A percentile compares a stretch with the other conserved stretches of the same genome.
phyloP scores from a whole-genome alignment of 2,797 vertebrate species.

The Poeciliopsis turneri region DNA sequence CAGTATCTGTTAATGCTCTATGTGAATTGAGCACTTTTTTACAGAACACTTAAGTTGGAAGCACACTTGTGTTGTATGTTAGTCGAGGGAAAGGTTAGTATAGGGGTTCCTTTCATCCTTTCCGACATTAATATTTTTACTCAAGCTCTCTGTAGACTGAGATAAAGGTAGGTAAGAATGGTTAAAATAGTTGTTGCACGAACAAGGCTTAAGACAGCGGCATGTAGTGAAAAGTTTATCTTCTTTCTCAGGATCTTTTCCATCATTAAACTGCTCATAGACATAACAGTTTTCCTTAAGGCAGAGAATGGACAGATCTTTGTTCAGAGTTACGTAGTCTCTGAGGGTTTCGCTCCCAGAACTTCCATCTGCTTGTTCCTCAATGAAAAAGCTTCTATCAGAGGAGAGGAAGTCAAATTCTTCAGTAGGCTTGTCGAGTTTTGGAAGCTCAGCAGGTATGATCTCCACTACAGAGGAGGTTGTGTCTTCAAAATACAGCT shows the following conservation, averaged over 20 bases:
- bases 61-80: background rate
- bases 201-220: slow-evolving; percentile 15
- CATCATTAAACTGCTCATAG: slow-evolving; percentile 39
- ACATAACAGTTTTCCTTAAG: slow-evolving; percentile 71
- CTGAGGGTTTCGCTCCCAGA: slow-evolving; percentile 41
- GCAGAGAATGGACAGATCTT: slow-evolving; percentile 44
- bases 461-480: slow-evolving; percentile 78
- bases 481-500: slow-evolving; percentile 71
- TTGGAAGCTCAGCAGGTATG: slow-evolving; percentile 54
- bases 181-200: slow-evolving; percentile 71
- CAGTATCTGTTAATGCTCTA: background rate
- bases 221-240: slow-evolving; percentile 19
- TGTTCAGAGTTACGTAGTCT: slow-evolving; percentile 81
- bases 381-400: slow-evolving; percentile 14
- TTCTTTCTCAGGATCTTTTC: background rate
- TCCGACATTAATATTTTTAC: slow-evolving; percentile 1
- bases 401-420: slow-evolving; percentile 47
- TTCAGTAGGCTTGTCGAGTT: slow-evolving; percentile 20
- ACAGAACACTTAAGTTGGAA: background rate
- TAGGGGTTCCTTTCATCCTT: slow-evolving; percentile 59
- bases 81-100: slow-evolving; percentile 59
- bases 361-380: slow-evolving; percentile 18
- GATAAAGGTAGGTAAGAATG: slow-evolving; percentile 71
- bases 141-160: slow-evolving; percentile 37
- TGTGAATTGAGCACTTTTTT: background rate